Base-by-base conservation (phyloP, 2,113 vertebrate species). In the Sialia sialis region DNA sequence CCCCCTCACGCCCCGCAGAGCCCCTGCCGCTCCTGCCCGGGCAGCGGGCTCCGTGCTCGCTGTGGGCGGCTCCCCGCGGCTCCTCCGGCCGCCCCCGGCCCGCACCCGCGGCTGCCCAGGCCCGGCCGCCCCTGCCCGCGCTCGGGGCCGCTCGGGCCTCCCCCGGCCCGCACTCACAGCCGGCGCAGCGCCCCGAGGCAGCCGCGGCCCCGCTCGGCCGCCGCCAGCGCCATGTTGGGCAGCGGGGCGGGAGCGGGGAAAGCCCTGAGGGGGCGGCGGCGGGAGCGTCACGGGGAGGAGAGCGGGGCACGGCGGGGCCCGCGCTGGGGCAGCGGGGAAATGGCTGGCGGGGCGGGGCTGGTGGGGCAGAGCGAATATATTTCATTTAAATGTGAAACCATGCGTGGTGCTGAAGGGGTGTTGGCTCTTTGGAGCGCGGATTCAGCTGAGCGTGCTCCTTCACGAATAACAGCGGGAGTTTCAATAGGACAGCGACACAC, bases 361-460 rank as follows among this genome's bases (percentile, higher is more conserved):
- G 44, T 9, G 25, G 48, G 3, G 29, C 25, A 4, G 25, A 15
- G 2, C 1, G 4, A n/a, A 6, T 30, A 8, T 6, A n/a, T 27
- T 5, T 14, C 1, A 1, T 18, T 4, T 8, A 7, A 41, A 27
- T 1, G 21, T 12, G 46, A 23, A 30, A 44, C 1, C 26, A 1
- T 8, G 41, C 3, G 1, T 3, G 6, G 7, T 1, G 36, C 30
- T 4, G 16, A 1, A 23, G n/a, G 38, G 20, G 6, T 62, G 11
- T 21, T 0, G 20, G 38, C 4, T 6, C 0, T 1, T 0, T n/a
- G 51, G 54, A 25, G 36, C n/a, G 0, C 0, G 25, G 56, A 4
- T 14, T 34, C 10, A 27, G 41, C 30, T 2, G 10, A 11, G n/a
- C 30, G 0, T 3, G 10, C 3, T 60, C 36, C 55, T 29, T 23